Base-by-base conservation (phyloP, 2,888 invertebrate species). In the Polymixis flavicincta region DNA sequence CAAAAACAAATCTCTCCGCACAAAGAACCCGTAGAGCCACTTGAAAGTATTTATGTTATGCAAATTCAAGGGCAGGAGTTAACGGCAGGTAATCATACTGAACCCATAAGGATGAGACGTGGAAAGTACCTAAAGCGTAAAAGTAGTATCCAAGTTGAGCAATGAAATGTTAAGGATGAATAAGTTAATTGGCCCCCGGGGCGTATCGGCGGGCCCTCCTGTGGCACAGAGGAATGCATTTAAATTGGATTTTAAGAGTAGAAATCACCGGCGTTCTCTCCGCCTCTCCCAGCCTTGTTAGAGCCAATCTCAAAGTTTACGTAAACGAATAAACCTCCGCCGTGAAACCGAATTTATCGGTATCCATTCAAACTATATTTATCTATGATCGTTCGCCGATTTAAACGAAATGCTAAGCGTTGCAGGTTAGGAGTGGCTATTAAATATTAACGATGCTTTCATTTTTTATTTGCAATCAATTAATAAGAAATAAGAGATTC, bases 221-320 rank as follows among this genome's bases (percentile, higher is more conserved):
- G 96, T 92, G 96, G 95, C 95, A 94, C 96, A 95, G 95, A 96
- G 96, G 96, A 96, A 96, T 96, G 96, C 96, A 96, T 96, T 96
- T 96, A 96, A 96, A 96, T 96, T 96, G 96, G 96, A 96, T 96
- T 96, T 96, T 96, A 96, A 96, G 96, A 96, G 95, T 95, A 95
- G 96, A 96, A 96, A 96, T 96, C 96, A 95, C 95, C 94, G 94
- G 91, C 92, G 93, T 90, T 90, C 92, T 90, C 93, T 90, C 93
- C 92, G 93, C 94, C 93, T 93, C 92, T 92, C 92, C 90, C 92
- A 92, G 95, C 94, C 96, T 96, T 96, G 96, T 96, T 96, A 95
- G 94, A 95, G 94, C 94, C 95, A 95, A 96, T 95, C 95, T 95
- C 95, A 93, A 95, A 96, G 94, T 96, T 96, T 95, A 95, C 95